Percentiles rank a stretch among this genome's conserved stretches.
Evolutionary conservation across 2,888 invertebrate genomes (phyloP).

Genomic region (Eristalis intricaria): DNA sequence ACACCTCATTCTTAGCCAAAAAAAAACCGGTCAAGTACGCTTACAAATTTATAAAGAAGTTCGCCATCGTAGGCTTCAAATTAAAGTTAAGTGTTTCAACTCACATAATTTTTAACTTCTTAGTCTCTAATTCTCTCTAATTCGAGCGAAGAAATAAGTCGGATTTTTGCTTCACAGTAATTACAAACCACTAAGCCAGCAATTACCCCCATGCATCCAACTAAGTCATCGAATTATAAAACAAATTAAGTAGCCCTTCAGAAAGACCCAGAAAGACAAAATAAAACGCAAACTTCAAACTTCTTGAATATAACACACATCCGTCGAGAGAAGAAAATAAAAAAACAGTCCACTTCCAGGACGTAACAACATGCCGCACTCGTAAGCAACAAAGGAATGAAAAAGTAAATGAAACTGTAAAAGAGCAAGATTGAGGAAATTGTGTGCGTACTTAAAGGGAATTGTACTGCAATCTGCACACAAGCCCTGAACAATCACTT

Average conservation of each 20-base stretch:
- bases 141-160: no score
- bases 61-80: no score
- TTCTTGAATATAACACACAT: not conserved
- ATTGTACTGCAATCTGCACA: constrained; percentile 41
- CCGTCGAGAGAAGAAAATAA: not conserved
- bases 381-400: constrained; percentile 15
- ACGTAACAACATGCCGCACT: constrained; percentile 15
- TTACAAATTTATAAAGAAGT: no score
- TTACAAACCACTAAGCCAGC: not conserved
- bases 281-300: not conserved
- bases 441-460: constrained; percentile 29
- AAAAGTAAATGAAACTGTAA: constrained; percentile 34
- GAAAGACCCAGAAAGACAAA: not conserved
- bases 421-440: constrained; percentile 36
- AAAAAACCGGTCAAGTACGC: no score
- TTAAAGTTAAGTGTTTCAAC: no score
- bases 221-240: constrained; percentile 16
- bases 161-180: no score
- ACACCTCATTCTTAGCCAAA: no score
- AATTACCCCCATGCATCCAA: constrained; percentile 18
- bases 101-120: no score
- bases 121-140: no score
- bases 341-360: constrained; percentile 12
- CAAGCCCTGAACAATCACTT: constrained; percentile 38
- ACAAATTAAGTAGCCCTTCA: constrained; percentile 34